A percentile compares a stretch with the other conserved stretches of the same genome.
These are phyloP conservation scores for Acleris laterana DNA, from an alignment of 2,888 invertebrate species.

Conservation along the genomic window DNA sequence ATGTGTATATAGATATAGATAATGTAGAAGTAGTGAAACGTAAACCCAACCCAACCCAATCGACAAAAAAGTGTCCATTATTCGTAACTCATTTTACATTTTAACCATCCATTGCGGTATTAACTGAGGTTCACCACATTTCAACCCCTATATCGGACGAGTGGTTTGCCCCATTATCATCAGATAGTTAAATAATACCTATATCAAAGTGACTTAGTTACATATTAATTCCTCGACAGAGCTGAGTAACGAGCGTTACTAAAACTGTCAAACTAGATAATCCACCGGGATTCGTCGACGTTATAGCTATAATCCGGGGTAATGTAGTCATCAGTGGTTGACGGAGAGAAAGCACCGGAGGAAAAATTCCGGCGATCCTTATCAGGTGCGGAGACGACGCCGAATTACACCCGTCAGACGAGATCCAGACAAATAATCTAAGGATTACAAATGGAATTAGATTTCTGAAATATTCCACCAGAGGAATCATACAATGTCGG, in stretches of 20 bases:
- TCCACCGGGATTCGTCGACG: background rate
- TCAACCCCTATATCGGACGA: no score
- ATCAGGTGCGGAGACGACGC: slow-evolving; percentile 29
- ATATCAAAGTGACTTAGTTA: background rate
- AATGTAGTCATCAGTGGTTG: slow-evolving; percentile 37
- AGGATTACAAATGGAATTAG: slow-evolving; percentile 49
- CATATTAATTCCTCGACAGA: background rate
- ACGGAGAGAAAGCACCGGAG: slow-evolving; percentile 37
- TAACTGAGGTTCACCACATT: no score
- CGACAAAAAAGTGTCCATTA: no score
- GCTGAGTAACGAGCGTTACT: slow-evolving; percentile 5
- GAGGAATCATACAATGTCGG: slow-evolving; percentile 16
- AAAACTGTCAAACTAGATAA: slow-evolving; percentile 15
- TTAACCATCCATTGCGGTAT: no score
- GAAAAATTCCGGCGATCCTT: slow-evolving; percentile 43
- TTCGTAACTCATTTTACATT: no score
- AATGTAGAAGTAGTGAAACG: no score
- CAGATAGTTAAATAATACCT: no score
- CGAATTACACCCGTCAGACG: slow-evolving; percentile 51
- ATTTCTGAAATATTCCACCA: slow-evolving; percentile 37
- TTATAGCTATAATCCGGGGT: slow-evolving; percentile 42
- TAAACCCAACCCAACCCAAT: no score
- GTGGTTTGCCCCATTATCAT: no score
- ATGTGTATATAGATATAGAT: no score
- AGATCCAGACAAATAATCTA: slow-evolving; percentile 50